Base-by-base conservation (phyloP, 2,888 invertebrate species). In the Dendrolimus pini region DNA sequence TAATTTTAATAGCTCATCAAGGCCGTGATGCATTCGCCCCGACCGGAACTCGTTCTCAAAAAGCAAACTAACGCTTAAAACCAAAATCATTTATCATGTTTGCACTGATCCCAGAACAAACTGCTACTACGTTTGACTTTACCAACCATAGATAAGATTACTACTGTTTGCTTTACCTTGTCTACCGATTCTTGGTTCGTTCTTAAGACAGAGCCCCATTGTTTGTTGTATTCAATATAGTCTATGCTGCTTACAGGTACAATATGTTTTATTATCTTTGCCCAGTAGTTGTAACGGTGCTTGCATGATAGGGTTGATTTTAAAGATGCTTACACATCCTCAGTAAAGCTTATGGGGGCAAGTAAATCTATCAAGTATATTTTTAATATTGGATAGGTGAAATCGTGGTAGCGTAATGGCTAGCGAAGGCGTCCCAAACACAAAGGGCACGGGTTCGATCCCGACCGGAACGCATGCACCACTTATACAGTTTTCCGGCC, bases 91-190 rank as follows among this genome's bases (percentile, higher is more conserved):
- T 89, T 90, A 89, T 90, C 90, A 85, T 87, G 89, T 89, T 88
- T 89, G 83, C 81, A 80, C 78, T 83, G 83, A 85, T 80, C 86
- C 83, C 79, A 88, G 85, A 84, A 83, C 87, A 90, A 89, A 90
- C 89, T 86, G 90, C 90, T 89, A 89, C 90, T 81, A 86, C 85
- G 83, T 76, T 89, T 88, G 74, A 87, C 89, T 90, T 89, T 90
- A 78, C 82, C 71, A 67, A 78, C 82, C 71, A 67, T 80, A 87
- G 90, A 90, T 90, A 88, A 90, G 90, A 90, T 89, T 82, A 83
- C 73, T 71, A 68, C 61, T 78, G 86, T 87, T 87, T 89, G 89
- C 85, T 89, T 89, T 89, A 83, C 79, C 81, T 84, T 80, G 85
- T 79, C 82, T 83, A 83, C 83, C 85, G 83, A 88, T 84, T 86